phyloP scores from a whole-genome alignment of 1,140 invertebrate species.

The Neodiprion virginianus region DNA sequence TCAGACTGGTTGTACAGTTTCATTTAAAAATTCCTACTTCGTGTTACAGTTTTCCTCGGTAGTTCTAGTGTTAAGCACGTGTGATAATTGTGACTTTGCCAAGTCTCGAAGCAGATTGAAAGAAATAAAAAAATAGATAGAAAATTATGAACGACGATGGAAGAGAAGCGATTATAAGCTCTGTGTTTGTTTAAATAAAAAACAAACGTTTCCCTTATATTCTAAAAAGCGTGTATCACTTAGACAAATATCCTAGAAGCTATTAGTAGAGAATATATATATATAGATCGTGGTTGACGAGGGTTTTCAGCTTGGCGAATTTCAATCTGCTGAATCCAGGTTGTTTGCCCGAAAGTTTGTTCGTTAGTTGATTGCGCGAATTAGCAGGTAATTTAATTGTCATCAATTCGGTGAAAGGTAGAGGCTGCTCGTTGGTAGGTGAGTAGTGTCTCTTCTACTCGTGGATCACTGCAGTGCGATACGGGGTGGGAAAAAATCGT shows the following conservation, averaged over 20 bases:
- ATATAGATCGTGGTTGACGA: too few species aligned
- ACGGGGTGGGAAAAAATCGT: not conserved
- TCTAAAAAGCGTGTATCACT: not conserved
- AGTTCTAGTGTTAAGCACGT: too few species aligned
- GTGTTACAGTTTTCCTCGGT: too few species aligned
- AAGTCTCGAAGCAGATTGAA: too few species aligned
- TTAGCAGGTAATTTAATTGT: constrained; percentile 22
- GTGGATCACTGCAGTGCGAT: not conserved
- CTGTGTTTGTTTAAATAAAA: not conserved
- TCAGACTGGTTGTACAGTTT: too few species aligned
- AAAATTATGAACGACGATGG: not conserved
- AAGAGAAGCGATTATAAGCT: not conserved
- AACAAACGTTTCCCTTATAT: not conserved
- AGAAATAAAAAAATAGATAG: too few species aligned
- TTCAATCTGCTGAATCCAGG: constrained; percentile 24
- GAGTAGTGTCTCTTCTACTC: constrained; percentile 3
- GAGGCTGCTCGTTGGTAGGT: not conserved
- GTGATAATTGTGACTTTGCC: too few species aligned
- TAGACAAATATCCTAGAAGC: not conserved
- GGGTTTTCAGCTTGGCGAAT: not conserved
- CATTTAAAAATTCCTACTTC: too few species aligned
- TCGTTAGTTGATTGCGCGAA: constrained; percentile 28
- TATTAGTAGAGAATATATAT: not conserved
- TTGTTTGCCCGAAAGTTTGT: constrained; percentile 29
- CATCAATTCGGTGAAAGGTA: constrained; percentile 10